phyloP scores from a whole-genome alignment of 1,140 invertebrate genomes.

The Drosophila trapezifrons region DNA sequence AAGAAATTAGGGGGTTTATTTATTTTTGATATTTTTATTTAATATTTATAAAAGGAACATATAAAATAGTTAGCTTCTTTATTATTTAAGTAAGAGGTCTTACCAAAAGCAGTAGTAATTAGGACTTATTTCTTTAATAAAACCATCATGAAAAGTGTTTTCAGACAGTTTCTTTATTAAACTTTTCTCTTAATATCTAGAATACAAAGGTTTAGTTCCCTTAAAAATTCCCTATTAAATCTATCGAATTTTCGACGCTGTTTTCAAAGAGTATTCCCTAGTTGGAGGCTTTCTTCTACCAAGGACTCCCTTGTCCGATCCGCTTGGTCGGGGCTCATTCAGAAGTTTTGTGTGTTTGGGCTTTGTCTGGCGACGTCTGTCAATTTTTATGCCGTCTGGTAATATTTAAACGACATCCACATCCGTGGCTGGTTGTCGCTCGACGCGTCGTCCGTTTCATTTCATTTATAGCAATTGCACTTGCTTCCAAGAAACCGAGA shows the following conservation, averaged over 20 bases:
- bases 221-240: too few relatives aligned
- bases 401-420: slow-evolving; percentile 79
- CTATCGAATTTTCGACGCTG: too few relatives aligned
- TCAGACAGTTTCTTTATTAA: too few relatives aligned
- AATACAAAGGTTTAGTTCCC: too few relatives aligned
- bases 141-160: too few relatives aligned
- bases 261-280: slow-evolving; percentile 3
- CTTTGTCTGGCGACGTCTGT: slow-evolving; percentile 74
- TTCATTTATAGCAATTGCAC: slow-evolving; percentile 69
- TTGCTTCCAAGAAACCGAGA: slow-evolving; percentile 68
- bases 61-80: background rate
- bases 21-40: background rate
- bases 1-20: background rate
- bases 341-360: slow-evolving; percentile 55
- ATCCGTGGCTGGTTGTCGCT: slow-evolving; percentile 61
- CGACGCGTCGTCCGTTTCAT: slow-evolving; percentile 31
- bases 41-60: background rate
- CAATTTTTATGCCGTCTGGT: slow-evolving; percentile 79
- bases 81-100: background rate
- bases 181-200: too few relatives aligned
- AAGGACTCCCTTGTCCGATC: slow-evolving; percentile 10
- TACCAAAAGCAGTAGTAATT: background rate
- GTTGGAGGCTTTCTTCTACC: background rate
- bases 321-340: slow-evolving; percentile 46
- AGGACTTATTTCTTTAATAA: background rate